Evolutionary conservation across 2,113 vertebrate species (phyloP).

Genomic region (Ifrita kowaldi): DNA sequence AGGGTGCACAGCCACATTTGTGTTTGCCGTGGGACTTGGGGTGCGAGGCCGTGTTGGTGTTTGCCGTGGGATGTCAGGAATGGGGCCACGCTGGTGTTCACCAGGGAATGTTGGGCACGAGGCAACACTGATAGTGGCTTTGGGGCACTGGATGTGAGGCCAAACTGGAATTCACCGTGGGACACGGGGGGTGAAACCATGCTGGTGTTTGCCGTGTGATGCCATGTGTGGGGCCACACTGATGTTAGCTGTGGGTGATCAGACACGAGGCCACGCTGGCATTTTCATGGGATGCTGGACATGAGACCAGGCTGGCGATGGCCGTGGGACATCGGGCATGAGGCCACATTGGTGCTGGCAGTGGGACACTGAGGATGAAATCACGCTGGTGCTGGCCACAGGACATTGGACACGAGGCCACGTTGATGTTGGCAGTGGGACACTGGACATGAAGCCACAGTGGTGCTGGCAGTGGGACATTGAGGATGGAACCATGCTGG

Average conservation of each 20-base stretch:
- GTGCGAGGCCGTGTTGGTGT: accelerated
- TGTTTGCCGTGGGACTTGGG: accelerated
- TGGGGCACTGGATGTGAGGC: accelerated
- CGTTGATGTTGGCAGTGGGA: accelerated
- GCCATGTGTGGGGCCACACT: neutral
- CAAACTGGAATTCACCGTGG: neutral
- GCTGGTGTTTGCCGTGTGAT: neutral
- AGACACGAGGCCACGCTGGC: neutral
- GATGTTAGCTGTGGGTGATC: neutral
- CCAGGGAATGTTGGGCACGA: accelerated
- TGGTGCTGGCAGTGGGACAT: no score
- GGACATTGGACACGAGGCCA: neutral
- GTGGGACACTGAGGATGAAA: no score
- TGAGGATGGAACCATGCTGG: neutral
- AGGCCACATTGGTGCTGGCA: neutral
- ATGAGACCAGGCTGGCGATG: accelerated
- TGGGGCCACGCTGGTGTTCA: accelerated
- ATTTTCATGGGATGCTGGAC: neutral
- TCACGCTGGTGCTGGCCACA: neutral
- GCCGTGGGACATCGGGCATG: neutral
- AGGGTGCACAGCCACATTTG: accelerated
- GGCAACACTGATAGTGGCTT: accelerated
- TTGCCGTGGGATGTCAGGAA: neutral
- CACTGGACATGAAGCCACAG: accelerated
- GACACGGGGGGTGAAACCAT: accelerated